Base-by-base conservation (phyloP, 2,888 invertebrate genomes). In the Cheilosia grossa region DNA sequence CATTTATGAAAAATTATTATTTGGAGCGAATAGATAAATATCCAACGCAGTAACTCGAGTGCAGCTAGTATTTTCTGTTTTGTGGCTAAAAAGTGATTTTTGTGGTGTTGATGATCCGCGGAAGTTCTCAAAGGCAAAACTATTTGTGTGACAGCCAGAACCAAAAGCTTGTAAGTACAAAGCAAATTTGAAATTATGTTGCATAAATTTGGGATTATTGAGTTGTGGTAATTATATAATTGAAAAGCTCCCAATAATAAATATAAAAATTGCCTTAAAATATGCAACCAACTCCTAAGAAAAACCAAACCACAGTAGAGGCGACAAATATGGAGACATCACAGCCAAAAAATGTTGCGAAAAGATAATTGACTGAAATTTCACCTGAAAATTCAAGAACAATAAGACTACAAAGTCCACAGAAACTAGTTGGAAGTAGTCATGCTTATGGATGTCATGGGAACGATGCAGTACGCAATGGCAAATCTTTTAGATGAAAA, bases 351-450 rank as follows among this genome's bases (percentile, higher is more conserved):
- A 42, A 42, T 42, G n/a, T n/a, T 42, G 2, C 42, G 42, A 42
- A 42, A 42, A 42, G 42, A 42, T n/a, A 3, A 42, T 15, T 42
- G 42, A 42, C 42, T 42, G 42, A 42, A 42, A 42, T 42, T 42
- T 42, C 42, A 42, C 42, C 42, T 42, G 42, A 42, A 42, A 15
- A 15, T 42, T 42, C 42, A 42, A 42, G 42, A 42, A 42, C 42
- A 42, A 42, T 42, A 42, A 15, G 15, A 42, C 42, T 1, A 42
- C 10, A 42, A 42, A 42, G 42, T n/a, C 42, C 42, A 42, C 42
- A 42, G 42, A 42, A 42, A 42, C 42, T 42, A 42, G 42, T 42
- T 42, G 42, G 42, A 42, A 42, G 42, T n/a, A n/a, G n/a, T n/a
- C 42, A 42, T 42, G 42, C n/a, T 42, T 42, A 42, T 15, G 42